phyloP scores from a whole-genome alignment of 2,113 vertebrate species.

The Oncorhynchus gorbuscha region DNA sequence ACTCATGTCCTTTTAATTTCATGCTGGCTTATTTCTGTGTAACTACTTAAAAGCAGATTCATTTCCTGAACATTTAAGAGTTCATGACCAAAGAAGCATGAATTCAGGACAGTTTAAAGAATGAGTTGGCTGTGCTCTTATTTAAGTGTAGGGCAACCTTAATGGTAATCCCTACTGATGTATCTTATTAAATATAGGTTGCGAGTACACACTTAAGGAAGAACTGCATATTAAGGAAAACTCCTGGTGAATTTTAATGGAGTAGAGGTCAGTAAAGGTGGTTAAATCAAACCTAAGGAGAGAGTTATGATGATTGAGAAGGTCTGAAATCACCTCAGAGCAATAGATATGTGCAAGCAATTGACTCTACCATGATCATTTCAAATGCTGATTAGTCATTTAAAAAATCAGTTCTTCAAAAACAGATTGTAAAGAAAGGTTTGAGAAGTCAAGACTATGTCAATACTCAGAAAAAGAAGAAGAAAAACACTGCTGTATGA shows the following conservation, averaged over 20 bases:
- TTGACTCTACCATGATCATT: neutral
- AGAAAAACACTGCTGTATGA: too few species aligned
- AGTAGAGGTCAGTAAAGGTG: neutral
- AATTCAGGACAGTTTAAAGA: too few species aligned
- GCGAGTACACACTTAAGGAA: neutral
- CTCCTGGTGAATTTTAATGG: neutral
- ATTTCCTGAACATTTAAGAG: constrained; percentile 5
- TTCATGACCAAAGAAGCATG: neutral
- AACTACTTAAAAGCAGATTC: neutral
- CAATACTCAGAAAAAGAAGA: neutral
- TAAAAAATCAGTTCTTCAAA: neutral
- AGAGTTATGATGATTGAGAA: too few species aligned
- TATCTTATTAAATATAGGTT: too few species aligned
- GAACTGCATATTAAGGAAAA: neutral
- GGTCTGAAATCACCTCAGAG: too few species aligned
- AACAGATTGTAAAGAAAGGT: neutral
- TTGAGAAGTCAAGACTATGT: neutral
- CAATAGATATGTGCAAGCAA: too few species aligned
- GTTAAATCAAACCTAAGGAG: neutral
- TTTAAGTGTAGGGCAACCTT: too few species aligned
- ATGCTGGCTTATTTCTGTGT: constrained; percentile 38
- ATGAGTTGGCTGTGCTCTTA: too few species aligned
- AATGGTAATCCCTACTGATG: too few species aligned
- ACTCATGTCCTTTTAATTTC: constrained; percentile 40
- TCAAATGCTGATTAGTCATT: neutral